Base-by-base conservation (phyloP, 2,113 vertebrate species). In the Proterorhinus semilunaris region DNA sequence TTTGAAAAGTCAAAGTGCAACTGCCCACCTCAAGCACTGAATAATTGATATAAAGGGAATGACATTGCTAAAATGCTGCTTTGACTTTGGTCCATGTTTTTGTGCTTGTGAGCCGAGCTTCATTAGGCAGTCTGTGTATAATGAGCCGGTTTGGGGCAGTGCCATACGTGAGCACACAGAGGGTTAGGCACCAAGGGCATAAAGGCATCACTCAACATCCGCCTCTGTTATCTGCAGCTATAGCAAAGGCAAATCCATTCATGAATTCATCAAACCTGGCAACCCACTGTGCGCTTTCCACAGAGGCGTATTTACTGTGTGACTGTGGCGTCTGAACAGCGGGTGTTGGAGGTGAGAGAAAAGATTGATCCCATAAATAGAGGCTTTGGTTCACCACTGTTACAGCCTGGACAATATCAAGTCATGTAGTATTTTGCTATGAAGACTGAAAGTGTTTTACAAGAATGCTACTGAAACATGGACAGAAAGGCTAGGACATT, bases 231-330 rank as follows among this genome's bases (percentile, higher is more conserved):
- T 42, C 54, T 42, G 54, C 36, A 8, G 54, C 36, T 17, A 57
- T 10, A 57, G 54, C 21, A 57, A 36, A 57, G 54, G 54, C 21
- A 27, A 57, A 57, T 13, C 21, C 16, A 55, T 55, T 21, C 53
- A 57, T 11, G 21, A 36, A 57, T 57, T 57, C 54, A 57, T 57
- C 54, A 57, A 57, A 57, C 27, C 54, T 57, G 54, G 54, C 54
- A 42, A 57, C 54, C 54, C 54, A 2, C 54, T 36, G 54, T 57
- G 54, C 21, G 9, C 11, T 36, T 42, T 36, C 54, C 54, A 6
- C 54, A 36, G 54, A 1, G 27, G 21, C 10, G 21, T 57, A 36
- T 57, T 57, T 57, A 57, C 27, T 6, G 54, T 36, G 54, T 6
- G 21, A 36, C 21, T 12, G 21, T 1, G 3, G 17, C 51, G 2